A percentile compares a stretch with the other conserved stretches of the same genome.
These are phyloP conservation scores for Apotomis turbidana DNA, from an alignment of 2,888 invertebrate genomes.

Conservation along the genomic window DNA sequence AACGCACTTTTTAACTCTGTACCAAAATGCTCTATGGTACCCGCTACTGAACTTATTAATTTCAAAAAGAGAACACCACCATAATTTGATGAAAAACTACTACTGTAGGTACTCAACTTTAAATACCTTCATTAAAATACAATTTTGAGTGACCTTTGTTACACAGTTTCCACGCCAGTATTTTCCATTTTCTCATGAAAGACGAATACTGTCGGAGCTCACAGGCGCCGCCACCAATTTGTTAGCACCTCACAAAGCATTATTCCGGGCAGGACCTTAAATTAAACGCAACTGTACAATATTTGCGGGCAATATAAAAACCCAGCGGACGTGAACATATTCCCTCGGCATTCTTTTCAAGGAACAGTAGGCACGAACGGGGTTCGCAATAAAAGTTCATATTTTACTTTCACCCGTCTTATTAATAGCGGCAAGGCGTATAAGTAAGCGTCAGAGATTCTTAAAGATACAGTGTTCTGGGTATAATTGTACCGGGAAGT, in stretches of 20 bases:
- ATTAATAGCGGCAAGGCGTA: not conserved
- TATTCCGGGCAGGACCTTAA: conserved; percentile 62
- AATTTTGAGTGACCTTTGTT: conserved; percentile 7
- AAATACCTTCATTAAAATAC: not conserved
- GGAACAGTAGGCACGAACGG: conserved; percentile 25
- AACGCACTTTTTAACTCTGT: no score
- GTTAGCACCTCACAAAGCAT: conserved; percentile 74
- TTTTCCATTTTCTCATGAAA: conserved; percentile 30
- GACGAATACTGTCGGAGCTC: conserved; percentile 43
- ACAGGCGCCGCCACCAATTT: conserved; percentile 67
- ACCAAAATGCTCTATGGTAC: no score
- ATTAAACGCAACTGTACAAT: conserved; percentile 66
- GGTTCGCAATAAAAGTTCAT: conserved; percentile 32
- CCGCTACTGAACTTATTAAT: no score
- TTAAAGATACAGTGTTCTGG: not conserved
- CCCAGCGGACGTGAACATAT: conserved; percentile 36
- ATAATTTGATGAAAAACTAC: no score
- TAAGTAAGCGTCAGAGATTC: not conserved
- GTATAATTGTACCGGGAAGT: not conserved
- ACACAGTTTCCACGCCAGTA: conserved; percentile 14
- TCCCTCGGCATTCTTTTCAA: conserved; percentile 22
- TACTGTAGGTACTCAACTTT: no score
- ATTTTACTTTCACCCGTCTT: conserved; percentile 30
- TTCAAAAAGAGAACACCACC: no score
- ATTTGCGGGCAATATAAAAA: conserved; percentile 52